phyloP scores from a whole-genome alignment of 2,113 vertebrate species.

The Pycnonotus jocosus region DNA sequence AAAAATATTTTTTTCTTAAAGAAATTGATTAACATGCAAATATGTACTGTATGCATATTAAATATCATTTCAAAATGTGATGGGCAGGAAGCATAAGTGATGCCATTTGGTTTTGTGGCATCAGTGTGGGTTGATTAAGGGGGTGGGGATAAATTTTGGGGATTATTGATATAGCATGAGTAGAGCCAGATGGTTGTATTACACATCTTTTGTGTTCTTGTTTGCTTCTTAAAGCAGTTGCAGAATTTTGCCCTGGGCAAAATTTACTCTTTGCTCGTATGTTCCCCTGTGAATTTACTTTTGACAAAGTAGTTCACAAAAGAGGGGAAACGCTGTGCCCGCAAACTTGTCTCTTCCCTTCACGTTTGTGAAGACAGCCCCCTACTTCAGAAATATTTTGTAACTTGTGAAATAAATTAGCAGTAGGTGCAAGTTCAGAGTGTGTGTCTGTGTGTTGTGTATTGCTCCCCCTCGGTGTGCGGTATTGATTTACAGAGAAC shows the following conservation, averaged over 20 bases:
- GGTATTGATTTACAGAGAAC: neutral
- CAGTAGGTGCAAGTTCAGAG: slow-evolving; percentile 35
- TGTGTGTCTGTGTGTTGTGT: neutral
- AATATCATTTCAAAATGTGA: slow-evolving; percentile 66
- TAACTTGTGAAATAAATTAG: slow-evolving; percentile 61
- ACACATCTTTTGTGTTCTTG: slow-evolving; percentile 75
- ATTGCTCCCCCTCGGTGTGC: neutral
- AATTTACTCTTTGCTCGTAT: slow-evolving; percentile 69
- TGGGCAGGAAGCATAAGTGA: slow-evolving; percentile 70
- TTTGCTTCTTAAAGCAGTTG: slow-evolving; percentile 77
- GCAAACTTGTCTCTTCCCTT: slow-evolving; percentile 18
- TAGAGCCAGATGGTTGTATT: slow-evolving; percentile 72
- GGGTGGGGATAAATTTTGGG: slow-evolving; percentile 71
- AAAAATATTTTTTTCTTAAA: slow-evolving; percentile 50
- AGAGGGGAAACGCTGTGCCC: slow-evolving; percentile 28
- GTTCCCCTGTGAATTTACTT: slow-evolving; percentile 73
- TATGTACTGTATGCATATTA: slow-evolving; percentile 61
- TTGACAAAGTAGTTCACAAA: slow-evolving; percentile 66
- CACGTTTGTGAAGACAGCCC: slow-evolving; percentile 55
- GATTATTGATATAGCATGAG: slow-evolving; percentile 72
- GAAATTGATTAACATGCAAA: slow-evolving; percentile 63
- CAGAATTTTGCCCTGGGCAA: slow-evolving; percentile 75
- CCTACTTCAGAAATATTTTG: slow-evolving; percentile 59
- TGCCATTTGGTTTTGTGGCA: slow-evolving; percentile 76
- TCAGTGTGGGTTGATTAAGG: slow-evolving; percentile 74